Percentiles rank a stretch among this genome's conserved stretches.
Conservation (phyloP, 2,888 invertebrate genomes). For the Diabrotica balteata region DNA sequence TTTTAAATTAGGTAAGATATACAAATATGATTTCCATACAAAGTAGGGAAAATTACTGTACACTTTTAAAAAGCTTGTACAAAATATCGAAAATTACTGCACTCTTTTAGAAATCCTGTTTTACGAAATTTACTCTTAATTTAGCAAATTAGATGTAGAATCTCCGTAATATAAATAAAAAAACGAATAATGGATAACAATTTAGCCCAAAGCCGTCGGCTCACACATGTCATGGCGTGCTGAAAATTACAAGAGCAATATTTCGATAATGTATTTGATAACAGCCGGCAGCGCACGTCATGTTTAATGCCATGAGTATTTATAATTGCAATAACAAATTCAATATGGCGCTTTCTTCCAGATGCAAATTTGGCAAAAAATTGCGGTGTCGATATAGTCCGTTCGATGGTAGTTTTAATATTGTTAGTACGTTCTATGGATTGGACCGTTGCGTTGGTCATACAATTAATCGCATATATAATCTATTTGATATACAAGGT, state of each 20-base stretch:
- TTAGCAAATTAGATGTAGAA: constrained; percentile 9
- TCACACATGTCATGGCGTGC: constrained; percentile 45
- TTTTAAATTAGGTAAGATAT: no score
- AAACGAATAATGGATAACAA: constrained; percentile 12
- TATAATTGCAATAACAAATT: constrained; percentile 53
- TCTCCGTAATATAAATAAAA: background rate
- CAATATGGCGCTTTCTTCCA: constrained; percentile 50
- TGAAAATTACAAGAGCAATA: constrained; percentile 50
- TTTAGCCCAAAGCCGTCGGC: constrained; percentile 11
- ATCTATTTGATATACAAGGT: no score
- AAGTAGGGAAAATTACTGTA: no score
- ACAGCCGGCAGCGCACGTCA: constrained; percentile 50
- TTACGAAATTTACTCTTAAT: constrained; percentile 5
- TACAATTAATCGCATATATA: no score
- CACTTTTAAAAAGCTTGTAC: no score
- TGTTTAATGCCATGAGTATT: constrained; percentile 52
- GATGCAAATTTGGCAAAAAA: constrained; percentile 37
- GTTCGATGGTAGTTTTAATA: no score
- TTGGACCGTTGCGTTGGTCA: no score
- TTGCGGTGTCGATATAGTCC: constrained; percentile 31
- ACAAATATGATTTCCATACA: no score
- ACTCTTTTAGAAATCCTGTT: background rate
- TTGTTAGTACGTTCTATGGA: no score
- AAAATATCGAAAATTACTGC: no score
- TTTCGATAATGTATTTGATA: constrained; percentile 53